Base-by-base conservation (phyloP, 2,888 invertebrate genomes). In the Autographa pulchrina region DNA sequence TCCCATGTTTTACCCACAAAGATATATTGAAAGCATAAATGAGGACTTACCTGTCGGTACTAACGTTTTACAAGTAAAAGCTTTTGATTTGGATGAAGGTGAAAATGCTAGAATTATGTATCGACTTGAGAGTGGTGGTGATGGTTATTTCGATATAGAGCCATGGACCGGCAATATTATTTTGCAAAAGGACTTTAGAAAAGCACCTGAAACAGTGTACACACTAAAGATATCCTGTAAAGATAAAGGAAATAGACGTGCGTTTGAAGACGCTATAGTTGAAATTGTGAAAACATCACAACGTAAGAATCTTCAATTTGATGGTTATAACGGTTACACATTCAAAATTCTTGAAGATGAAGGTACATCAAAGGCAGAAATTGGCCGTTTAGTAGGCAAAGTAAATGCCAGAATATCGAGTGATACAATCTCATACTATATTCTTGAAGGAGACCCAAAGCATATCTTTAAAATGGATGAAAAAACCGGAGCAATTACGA, bases 1-100 rank as follows among this genome's bases (percentile, higher is more conserved):
- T 84, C 99, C 99, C 0, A 97, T 97, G 86, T 99, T 99, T 95
- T 99, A 99, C 94, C 99, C 99, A 0, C 97, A 97, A 88, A 97
- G 97, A 86, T 99, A 99, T 92, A 97, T 98, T 89, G 96, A 98
- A 82, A 96, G 97, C 59, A 96, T 99, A 59, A 96, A 97, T 48
- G 98, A 98, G 85, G 97, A 97, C 88, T 93, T 97, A 48, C 93
- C 96, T 70, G 91, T 96, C 25, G 97, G 98, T 20, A 96, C 97
- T 35, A 96, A 96, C 60, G 92, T 99, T 80, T 92, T 98, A 20
- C 97, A 97, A 92, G 97, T 99, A 25, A 96, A 96, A 68, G 99
- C 99, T 2, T 97, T 96, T 68, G 99, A 99, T 96, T 96, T 96
- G 76, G 99, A 99, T 92, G 97, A 98, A 86, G 98, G 98, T n/a